These are phyloP conservation scores for Agrochola lota DNA, from an alignment of 2,888 invertebrate genomes.

Conservation along the genomic window DNA sequence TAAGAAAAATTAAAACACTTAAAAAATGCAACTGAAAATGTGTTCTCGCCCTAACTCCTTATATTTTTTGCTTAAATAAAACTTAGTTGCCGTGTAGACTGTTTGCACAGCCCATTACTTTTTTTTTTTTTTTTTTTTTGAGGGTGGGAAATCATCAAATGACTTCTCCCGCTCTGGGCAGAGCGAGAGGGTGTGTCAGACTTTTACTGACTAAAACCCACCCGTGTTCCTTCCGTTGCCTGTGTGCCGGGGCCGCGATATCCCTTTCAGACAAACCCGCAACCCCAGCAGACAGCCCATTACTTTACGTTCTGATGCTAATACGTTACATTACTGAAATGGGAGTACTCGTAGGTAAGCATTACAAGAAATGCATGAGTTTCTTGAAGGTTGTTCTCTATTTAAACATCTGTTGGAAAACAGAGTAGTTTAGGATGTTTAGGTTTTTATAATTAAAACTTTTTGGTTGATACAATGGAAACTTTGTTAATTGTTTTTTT, in stretches of 20 bases:
- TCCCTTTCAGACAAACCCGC: too few relatives aligned
- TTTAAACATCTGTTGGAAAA: not conserved
- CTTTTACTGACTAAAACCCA: too few relatives aligned
- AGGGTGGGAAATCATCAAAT: too few relatives aligned
- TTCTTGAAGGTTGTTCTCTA: conserved; percentile 1
- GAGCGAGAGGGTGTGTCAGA: too few relatives aligned
- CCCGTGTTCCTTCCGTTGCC: too few relatives aligned
- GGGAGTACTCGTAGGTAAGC: not conserved
- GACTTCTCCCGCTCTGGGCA: too few relatives aligned
- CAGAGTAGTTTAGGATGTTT: not conserved
- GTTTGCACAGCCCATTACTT: conserved; percentile 42
- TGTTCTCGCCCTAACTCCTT: conserved; percentile 2
- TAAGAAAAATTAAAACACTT: not conserved
- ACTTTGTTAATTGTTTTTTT: not conserved
- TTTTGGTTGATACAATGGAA: not conserved
- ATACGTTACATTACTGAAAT: conserved; percentile 38
- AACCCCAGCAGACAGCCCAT: too few relatives aligned
- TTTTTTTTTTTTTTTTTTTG: too few relatives aligned
- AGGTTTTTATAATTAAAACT: not conserved
- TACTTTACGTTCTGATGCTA: conserved; percentile 35
- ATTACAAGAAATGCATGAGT: conserved; percentile 5
- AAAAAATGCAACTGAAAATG: not conserved
- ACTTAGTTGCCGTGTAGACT: conserved; percentile 39
- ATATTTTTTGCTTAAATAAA: conserved; percentile 42
- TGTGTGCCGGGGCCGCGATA: too few relatives aligned